Conservation (phyloP, 2,113 vertebrate species). For the Passerina amoena region DNA sequence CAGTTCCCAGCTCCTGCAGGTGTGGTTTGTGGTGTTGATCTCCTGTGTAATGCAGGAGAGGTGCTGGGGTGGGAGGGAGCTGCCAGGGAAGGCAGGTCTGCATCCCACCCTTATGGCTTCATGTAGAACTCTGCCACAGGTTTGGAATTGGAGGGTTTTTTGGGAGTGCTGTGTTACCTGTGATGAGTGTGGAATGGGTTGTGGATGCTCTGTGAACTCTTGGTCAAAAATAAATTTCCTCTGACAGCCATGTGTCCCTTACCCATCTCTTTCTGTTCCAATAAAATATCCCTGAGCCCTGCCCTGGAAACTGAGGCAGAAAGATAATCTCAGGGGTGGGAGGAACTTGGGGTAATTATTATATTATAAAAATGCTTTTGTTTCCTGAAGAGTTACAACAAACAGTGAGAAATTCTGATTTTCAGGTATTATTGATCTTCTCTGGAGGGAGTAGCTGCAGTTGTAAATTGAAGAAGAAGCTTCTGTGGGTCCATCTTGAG, state of each 20-base stretch:
- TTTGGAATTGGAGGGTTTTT: neutral
- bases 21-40: neutral
- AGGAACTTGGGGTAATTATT: neutral
- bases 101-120: fast-evolving
- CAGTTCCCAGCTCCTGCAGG: fast-evolving
- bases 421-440: fast-evolving
- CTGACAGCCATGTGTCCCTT: fast-evolving
- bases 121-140: fast-evolving
- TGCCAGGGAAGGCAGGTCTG: neutral
- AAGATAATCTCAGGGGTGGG: fast-evolving
- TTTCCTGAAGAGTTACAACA: neutral
- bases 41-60: neutral
- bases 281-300: fast-evolving
- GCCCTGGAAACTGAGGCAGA: neutral
- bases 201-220: fast-evolving
- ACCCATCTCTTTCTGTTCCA: neutral
- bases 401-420: neutral
- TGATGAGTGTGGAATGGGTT: fast-evolving
- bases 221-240: neutral
- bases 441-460: neutral
- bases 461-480: neutral
- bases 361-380: neutral
- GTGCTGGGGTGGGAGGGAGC: neutral
- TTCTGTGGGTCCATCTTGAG: too few relatives aligned
- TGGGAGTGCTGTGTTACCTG: neutral